These are phyloP conservation scores for Rhodinocichla rosea DNA, from an alignment of 2,113 vertebrate genomes.

Conservation along the genomic window DNA sequence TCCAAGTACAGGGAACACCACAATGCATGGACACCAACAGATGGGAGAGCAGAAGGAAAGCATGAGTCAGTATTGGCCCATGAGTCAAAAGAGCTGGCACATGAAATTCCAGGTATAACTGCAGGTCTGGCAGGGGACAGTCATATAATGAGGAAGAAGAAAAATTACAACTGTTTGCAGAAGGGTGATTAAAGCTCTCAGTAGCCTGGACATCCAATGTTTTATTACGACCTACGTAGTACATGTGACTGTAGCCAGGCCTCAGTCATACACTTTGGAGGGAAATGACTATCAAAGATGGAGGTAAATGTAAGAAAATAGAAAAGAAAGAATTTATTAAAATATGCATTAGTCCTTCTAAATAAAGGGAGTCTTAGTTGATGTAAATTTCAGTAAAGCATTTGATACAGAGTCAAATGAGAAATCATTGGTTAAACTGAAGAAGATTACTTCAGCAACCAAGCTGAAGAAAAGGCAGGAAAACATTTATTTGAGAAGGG, in stretches of 20 bases:
- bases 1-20: neutral
- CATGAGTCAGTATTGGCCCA: neutral
- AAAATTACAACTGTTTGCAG: neutral
- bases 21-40: neutral
- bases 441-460: neutral
- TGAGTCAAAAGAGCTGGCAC: conserved; percentile 12
- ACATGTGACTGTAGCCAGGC: neutral
- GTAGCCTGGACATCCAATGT: neutral
- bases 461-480: neutral
- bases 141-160: neutral
- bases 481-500: neutral
- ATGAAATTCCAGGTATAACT: neutral
- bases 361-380: neutral
- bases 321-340: neutral
- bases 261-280: neutral
- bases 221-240: neutral
- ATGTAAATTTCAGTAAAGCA: neutral
- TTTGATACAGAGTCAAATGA: neutral
- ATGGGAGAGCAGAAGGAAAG: conserved; percentile 45
- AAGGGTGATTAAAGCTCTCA: neutral
- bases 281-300: neutral
- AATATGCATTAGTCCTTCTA: neutral
- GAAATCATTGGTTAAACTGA: neutral
- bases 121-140: neutral
- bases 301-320: neutral